Evolutionary conservation across 2,797 vertebrate genomes (phyloP), one percentile per base, ranked within the genome.

Genomic region (Cheirogaleus major): DNA sequence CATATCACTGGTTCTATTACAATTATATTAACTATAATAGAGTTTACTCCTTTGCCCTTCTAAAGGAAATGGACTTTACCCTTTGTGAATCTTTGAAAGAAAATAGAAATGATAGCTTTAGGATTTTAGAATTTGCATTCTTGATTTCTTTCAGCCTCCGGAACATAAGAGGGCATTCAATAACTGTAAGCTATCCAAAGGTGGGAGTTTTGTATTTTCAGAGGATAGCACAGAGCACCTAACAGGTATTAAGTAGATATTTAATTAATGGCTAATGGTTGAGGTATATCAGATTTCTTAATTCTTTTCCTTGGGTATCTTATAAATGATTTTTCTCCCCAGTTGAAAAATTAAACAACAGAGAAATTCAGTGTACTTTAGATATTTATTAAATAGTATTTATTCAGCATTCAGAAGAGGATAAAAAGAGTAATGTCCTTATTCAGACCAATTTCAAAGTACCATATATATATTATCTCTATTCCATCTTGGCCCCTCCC

Each of bases 61-160:
- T 55, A 57, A 32, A 11, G 43, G 55, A 55, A 94, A 75, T 90
- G 5, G 43, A 35, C 18, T 82, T 92, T 89, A 43, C 14, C 30
- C 27, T 89, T 81, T 70, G 22, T 89, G 59, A 90, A 65, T 35
- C 43, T 86, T 89, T 85, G 52, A 90, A 95, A 85, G 32, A 35
- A 76, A 82, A 65, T 12, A 48, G 50, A 87, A 38, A 23, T 91
- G 48, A 52, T 18, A 57, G 55, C 8, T 8, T 38, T 81, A 55
- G 30, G 15, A 18, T 65, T 95, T 95, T 95, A 87, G 69, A 82
- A 70, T 45, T 55, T 89, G 4, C n/a, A 23, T 43, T 65, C 18
- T 87, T 78, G 23, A n/a, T 82, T 48, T 83, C 13, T 72, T 78
- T 94, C 23, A 25, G 25, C 78, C 23, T 57, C 18, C 10, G 18